Conservation (phyloP, 2,797 vertebrate genomes). For the Gephyroberyx darwinii region DNA sequence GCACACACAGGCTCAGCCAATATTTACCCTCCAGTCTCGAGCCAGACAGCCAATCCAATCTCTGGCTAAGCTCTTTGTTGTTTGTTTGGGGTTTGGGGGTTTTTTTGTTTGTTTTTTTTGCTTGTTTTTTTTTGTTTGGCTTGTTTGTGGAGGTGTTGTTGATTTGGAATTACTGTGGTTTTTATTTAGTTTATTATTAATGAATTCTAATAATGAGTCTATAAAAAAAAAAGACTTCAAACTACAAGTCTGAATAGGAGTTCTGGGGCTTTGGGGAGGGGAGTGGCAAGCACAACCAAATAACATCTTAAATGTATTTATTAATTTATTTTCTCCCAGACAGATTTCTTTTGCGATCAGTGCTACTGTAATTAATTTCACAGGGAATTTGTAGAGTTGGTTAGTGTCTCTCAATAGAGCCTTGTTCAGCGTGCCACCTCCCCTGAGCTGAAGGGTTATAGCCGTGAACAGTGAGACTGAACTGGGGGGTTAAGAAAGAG, state of each 20-base stretch:
- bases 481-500: constrained; percentile 57
- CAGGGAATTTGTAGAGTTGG: constrained; percentile 65
- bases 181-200: constrained; percentile 52
- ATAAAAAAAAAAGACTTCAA: constrained; percentile 25
- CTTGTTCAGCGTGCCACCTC: constrained; percentile 62
- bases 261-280: constrained; percentile 36
- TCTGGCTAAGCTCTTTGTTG: constrained; percentile 70
- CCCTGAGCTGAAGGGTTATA: constrained; percentile 34
- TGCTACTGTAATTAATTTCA: constrained; percentile 74
- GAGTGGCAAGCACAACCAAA: constrained; percentile 43
- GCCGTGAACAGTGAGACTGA: constrained; percentile 39
- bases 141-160: constrained; percentile 57
- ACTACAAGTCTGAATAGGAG: constrained; percentile 23
- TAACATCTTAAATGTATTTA: constrained; percentile 8
- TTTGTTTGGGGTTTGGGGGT: constrained; percentile 52
- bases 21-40: constrained; percentile 72
- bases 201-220: constrained; percentile 48
- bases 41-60: constrained; percentile 68
- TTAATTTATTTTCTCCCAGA: constrained; percentile 21
- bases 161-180: constrained; percentile 51
- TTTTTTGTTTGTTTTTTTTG: constrained; percentile 32
- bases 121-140: constrained; percentile 40
- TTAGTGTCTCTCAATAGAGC: constrained; percentile 55
- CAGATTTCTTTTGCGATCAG: constrained; percentile 54
- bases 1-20: constrained; percentile 62